Evolutionary conservation across 53 echinoderm and acorn worm species (phyloP).

Genomic region (Henricia sp.): DNA sequence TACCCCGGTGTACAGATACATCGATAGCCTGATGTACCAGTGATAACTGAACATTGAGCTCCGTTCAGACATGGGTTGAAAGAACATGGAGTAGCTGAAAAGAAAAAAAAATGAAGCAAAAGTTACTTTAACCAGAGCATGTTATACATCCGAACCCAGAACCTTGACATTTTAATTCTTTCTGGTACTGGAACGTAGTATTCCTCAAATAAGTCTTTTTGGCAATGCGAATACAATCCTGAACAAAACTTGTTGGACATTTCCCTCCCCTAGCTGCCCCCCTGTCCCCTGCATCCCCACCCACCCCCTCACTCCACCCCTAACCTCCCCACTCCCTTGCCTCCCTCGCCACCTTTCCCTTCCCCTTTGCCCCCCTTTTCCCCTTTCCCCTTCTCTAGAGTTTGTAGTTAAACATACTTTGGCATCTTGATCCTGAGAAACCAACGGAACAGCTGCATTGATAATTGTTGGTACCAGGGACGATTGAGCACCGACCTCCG

Average conservation of each 20-base stretch:
- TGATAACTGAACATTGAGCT: conserved; percentile 2
- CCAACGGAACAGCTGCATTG: conserved; percentile 20
- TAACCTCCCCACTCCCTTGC: not conserved
- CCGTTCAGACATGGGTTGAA: conserved; percentile 42
- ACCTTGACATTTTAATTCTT: too few species aligned
- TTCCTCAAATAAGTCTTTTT: too few species aligned
- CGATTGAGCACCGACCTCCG: conserved; percentile 24
- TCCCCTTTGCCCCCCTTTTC: not conserved
- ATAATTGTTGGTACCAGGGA: not conserved
- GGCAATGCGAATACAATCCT: not conserved
- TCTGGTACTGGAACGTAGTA: too few species aligned
- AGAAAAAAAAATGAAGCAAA: not conserved
- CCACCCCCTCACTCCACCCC: not conserved
- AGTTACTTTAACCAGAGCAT: too few species aligned
- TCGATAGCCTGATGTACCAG: not conserved
- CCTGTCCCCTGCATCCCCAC: not conserved
- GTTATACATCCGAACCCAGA: too few species aligned
- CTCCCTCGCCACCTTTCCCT: not conserved
- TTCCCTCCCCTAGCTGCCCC: not conserved
- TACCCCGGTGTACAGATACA: conserved; percentile 28
- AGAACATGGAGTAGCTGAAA: conserved; percentile 8
- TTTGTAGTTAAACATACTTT: conserved; percentile 4
- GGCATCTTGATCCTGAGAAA: conserved; percentile 24
- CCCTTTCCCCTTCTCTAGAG: not conserved
- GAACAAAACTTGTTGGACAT: not conserved